Evolutionary conservation across 2,797 vertebrate species (phyloP).

Genomic region (Coccyzus lansbergi): DNA sequence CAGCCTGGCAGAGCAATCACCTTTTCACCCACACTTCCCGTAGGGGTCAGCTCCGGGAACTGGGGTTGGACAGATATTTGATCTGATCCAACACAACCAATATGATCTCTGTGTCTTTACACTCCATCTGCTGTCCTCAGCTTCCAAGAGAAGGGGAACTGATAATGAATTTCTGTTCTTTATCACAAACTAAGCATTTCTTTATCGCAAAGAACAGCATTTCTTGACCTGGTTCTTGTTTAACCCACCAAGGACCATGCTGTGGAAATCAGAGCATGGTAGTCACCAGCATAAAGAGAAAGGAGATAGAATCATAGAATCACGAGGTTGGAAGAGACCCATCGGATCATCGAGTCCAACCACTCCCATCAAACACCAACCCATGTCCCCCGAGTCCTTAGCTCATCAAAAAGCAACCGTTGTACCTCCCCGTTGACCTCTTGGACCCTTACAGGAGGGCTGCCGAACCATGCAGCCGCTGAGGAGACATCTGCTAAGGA

Average conservation of each 20-base stretch:
- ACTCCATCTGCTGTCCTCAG: not conserved
- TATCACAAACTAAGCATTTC: not conserved
- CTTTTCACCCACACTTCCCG: not conserved
- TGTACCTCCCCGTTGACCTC: not conserved
- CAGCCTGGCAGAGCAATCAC: not conserved
- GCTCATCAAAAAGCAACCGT: not conserved
- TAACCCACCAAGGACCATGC: not conserved
- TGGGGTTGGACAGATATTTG: not conserved
- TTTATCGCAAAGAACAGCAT: not conserved
- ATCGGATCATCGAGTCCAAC: too few relatives aligned
- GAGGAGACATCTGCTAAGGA: constrained; percentile 45
- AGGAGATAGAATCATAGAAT: too few relatives aligned
- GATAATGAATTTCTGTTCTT: not conserved
- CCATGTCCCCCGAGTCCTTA: too few relatives aligned
- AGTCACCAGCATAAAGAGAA: not conserved
- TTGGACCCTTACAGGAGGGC: not conserved
- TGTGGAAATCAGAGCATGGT: not conserved
- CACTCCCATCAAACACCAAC: too few relatives aligned
- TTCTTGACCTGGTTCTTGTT: not conserved
- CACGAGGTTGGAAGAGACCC: too few relatives aligned
- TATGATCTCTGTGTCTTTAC: not conserved
- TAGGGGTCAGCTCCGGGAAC: not conserved
- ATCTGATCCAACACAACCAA: not conserved
- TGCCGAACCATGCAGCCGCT: not conserved
- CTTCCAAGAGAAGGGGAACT: not conserved